Evolutionary conservation across 2,888 invertebrate genomes (phyloP).

Genomic region (Scelioninae gen. 1): DNA sequence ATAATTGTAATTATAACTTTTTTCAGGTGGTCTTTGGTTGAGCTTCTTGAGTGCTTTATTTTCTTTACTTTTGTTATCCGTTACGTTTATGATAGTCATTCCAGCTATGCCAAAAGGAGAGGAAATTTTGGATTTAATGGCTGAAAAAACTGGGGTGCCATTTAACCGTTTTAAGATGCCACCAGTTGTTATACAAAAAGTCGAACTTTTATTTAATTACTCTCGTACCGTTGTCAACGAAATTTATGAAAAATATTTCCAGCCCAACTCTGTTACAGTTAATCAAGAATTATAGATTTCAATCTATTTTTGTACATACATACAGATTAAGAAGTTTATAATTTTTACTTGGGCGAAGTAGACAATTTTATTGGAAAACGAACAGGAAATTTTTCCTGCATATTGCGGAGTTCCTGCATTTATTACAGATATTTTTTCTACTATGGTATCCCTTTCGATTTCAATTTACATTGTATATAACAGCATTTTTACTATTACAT

Average conservation of each 20-base stretch:
- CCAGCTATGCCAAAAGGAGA: conserved; percentile 41
- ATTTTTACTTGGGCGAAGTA: no score
- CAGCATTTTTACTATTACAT: no score
- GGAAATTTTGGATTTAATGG: conserved; percentile 30
- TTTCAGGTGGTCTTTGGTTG: conserved; percentile 37
- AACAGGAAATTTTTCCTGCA: no score
- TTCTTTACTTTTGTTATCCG: conserved; percentile 10
- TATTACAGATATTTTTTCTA: no score
- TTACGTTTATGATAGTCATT: conserved; percentile 20
- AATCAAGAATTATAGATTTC: conserved; percentile 14
- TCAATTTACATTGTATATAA: no score
- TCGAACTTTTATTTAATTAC: conserved; percentile 29
- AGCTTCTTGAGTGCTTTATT: conserved; percentile 7
- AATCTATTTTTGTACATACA: conserved; percentile 30
- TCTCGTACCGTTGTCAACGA: conserved; percentile 18
- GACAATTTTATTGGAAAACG: no score
- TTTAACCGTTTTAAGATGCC: conserved; percentile 32
- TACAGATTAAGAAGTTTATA: no score
- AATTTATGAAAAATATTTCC: conserved; percentile 31
- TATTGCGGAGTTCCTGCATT: no score
- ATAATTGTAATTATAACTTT: background rate
- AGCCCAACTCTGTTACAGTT: background rate
- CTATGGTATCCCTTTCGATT: no score
- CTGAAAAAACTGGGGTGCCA: conserved; percentile 35
- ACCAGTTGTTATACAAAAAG: conserved; percentile 32